Base-by-base conservation (phyloP, 2,888 invertebrate genomes). In the Drosophila quinaria region DNA sequence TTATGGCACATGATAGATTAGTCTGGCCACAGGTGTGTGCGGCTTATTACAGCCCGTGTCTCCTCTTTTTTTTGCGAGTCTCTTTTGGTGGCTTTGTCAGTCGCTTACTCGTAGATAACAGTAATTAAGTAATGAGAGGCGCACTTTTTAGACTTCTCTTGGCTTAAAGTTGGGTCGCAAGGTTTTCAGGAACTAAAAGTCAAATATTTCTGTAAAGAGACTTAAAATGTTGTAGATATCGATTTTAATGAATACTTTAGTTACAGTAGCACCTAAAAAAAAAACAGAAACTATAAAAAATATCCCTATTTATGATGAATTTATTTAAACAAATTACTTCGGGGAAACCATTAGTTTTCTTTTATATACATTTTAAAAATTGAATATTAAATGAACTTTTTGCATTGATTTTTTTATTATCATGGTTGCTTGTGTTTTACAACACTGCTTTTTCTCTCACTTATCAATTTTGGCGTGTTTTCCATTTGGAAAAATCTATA, bases 1-100 rank as follows among this genome's bases (percentile, higher is more conserved):
- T 83, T 87, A 88, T 83, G 87, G 80, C 90, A 88, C 90, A 87
- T 87, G 90, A 87, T 89, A 87, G 86, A 87, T 87, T 89, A 87
- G 86, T 79, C 85, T 72, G 84, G 88, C 74, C 88, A 73, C 86
- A 87, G 86, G 86, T 87, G 90, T 74, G 70, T 47, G 58, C 33
- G 64, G 63, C 58, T 55, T 76, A 74, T 60, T 35, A 52, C 65
- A 61, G 49, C 62, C 72, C 37, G 13, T 50, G 35, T 46, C 44
- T 39, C 4, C 22, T 4, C 51, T 10, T 33, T 9, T 4, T 44
- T 68, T 79, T 42, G 56, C 61, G 47, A 35, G 10, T 19, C 4
- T 37, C 13, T 60, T 74, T 64, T 55, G 66, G 54, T 54, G 66
- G 68, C 44, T 71, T 50, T 68, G 58, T 41, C 47, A 37, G 60